phyloP scores from a whole-genome alignment of 2,888 invertebrate genomes.

The Sphaerophoria rueppellii region DNA sequence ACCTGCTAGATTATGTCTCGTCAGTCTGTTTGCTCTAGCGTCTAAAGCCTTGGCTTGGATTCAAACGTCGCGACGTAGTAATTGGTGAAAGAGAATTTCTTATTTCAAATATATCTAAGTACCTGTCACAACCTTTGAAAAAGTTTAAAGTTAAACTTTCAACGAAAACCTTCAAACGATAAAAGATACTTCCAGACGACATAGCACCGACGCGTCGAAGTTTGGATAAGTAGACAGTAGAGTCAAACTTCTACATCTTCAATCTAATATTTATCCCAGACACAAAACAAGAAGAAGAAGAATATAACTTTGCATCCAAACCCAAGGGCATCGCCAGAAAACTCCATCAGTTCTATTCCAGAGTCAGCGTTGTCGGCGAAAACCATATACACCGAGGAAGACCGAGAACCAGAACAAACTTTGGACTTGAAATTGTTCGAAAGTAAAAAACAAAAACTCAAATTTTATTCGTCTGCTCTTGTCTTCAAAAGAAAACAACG shows the following conservation, averaged over 20 bases:
- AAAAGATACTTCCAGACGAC: constrained; percentile 28
- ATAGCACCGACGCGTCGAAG: constrained; percentile 14
- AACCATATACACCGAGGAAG: constrained; percentile 8
- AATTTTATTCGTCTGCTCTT: constrained; percentile 53
- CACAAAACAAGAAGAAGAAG: constrained; percentile 25
- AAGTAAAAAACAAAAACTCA: constrained; percentile 39
- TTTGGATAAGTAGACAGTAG: background rate
- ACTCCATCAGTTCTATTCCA: background rate
- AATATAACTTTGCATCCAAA: constrained; percentile 23
- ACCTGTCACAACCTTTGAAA: no score
- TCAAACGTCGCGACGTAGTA: no score
- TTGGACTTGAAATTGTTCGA: constrained; percentile 39
- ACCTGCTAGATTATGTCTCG: no score
- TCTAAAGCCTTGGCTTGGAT: no score
- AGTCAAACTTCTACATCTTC: constrained; percentile 27
- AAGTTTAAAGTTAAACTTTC: no score
- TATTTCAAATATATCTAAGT: no score
- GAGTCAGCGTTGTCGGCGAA: constrained; percentile 1
- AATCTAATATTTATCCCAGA: constrained; percentile 17
- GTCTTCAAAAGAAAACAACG: background rate
- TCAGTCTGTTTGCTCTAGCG: no score
- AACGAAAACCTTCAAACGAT: background rate
- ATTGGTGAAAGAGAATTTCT: no score
- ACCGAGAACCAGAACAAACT: constrained; percentile 26
- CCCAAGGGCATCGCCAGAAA: constrained; percentile 17